phyloP scores from a whole-genome alignment of 1,140 invertebrate species.

The Diorhabda sublineata region DNA sequence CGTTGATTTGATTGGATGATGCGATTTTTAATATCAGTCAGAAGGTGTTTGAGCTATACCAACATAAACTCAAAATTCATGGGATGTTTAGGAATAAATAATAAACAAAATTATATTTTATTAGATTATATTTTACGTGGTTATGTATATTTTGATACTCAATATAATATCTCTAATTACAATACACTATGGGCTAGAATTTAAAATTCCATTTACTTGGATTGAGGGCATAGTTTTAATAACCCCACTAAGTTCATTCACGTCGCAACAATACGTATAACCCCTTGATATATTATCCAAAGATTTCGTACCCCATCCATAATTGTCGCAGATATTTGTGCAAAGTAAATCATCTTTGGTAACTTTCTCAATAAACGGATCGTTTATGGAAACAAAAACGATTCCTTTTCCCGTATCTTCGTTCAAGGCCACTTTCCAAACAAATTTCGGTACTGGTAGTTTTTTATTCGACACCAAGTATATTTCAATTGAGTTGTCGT shows the following conservation, averaged over 20 bases:
- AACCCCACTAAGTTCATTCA: constrained; percentile 35
- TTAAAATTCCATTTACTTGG: constrained; percentile 21
- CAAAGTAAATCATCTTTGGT: constrained; percentile 37
- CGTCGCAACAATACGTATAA: constrained; percentile 47
- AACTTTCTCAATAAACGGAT: constrained; percentile 44
- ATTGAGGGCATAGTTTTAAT: constrained; percentile 26
- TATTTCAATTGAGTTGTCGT: constrained; percentile 34
- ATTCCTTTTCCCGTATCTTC: constrained; percentile 41
- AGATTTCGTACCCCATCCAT: constrained; percentile 34
- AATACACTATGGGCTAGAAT: no score
- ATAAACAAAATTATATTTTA: no score
- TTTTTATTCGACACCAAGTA: constrained; percentile 41
- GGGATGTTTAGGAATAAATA: no score
- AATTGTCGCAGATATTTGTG: constrained; percentile 42
- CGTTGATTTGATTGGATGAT: no score
- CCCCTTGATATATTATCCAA: constrained; percentile 42
- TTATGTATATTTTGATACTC: no score
- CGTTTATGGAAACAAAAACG: constrained; percentile 51
- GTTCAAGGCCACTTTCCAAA: constrained; percentile 50
- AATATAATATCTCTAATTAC: no score
- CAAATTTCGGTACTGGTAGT: constrained; percentile 49
- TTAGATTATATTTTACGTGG: no score
- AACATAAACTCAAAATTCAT: no score
- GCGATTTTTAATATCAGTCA: no score
- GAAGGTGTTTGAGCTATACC: no score